Base-by-base conservation (phyloP, 1,140 invertebrate species). In the Psilanteris sp. region DNA sequence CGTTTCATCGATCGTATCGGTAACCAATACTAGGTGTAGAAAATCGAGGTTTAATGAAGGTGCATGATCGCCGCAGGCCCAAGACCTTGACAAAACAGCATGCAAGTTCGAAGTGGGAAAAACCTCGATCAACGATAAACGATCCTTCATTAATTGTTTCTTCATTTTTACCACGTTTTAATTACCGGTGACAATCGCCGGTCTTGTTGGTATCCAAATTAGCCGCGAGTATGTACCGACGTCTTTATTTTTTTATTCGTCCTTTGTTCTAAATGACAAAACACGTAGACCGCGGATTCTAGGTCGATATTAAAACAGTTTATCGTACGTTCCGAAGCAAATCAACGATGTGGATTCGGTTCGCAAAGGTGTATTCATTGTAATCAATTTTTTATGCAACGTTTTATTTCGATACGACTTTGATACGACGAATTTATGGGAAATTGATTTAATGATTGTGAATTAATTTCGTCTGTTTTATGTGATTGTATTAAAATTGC, bases 1-100 rank as follows among this genome's bases (percentile, higher is more conserved):
- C 36, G 24, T 20, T 55, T 11, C 8, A 16, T 41, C 8, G 36
- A 62, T 50, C 9, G 36, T 32, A 39, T 9, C 37, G 10, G n/a
- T 44, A 54, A 24, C 1, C 29, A 66, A 31, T 54, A 26, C 48
- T 66, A 67, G 50, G 31, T 78, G 62, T 52, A 66, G 70, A 61
- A 72, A 77, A 81, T 79, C 68, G 68, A 71, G 70, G 44, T 81
- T 82, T 48, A 78, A 85, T 80, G 81, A 85, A 87, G 86, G 84
- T 72, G 74, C 67, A 48, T 67, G 68, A 85, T 85, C 50, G 84
- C 84, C 79, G 41, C 31, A 20, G 80, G 86, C 73, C 48, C 27
- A 39, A 79, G 77, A 72, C 83, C 80, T 85, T 83, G 81, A 26
- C 68, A 77, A 77, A 79, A 75, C 41, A 67, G 78, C 73, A 39